Percentiles rank a stretch among this genome's conserved stretches.
These are phyloP conservation scores for Mythimna vitellina DNA, from an alignment of 2,888 invertebrate species.

Conservation along the genomic window DNA sequence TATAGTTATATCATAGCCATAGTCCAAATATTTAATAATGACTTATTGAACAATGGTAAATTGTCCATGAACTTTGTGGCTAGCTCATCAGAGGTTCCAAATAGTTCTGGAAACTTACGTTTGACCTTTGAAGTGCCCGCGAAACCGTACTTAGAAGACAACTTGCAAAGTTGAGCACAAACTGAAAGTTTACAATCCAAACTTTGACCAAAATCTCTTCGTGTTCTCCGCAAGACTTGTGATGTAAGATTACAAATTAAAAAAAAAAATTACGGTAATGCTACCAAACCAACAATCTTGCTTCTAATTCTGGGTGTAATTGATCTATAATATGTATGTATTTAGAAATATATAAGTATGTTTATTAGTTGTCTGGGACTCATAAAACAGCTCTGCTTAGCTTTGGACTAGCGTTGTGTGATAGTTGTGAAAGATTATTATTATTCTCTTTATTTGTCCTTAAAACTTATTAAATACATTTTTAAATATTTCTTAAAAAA, in stretches of 20 bases:
- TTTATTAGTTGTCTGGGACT: no score
- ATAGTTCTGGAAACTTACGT: background rate
- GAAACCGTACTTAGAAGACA: constrained; percentile 19
- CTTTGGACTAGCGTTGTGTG: no score
- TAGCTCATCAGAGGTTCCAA: background rate
- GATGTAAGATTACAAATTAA: constrained; percentile 12
- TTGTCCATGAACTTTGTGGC: background rate
- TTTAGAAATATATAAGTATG: no score
- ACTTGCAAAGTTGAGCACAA: constrained; percentile 19
- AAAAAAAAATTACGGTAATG: background rate
- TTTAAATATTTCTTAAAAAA: no score
- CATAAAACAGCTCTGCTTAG: no score
- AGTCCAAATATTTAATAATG: background rate
- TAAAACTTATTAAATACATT: no score
- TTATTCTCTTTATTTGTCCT: no score
- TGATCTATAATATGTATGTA: no score
- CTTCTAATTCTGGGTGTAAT: no score
- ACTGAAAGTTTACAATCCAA: constrained; percentile 2
- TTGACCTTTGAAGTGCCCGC: constrained; percentile 26
- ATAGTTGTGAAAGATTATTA: no score
- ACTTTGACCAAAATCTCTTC: background rate
- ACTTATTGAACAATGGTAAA: background rate
- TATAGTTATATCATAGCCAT: no score
- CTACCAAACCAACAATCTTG: background rate
- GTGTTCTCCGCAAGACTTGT: constrained; percentile 4